Conservation (phyloP, 2,888 invertebrate species). For the Tupiocoris notatus region DNA sequence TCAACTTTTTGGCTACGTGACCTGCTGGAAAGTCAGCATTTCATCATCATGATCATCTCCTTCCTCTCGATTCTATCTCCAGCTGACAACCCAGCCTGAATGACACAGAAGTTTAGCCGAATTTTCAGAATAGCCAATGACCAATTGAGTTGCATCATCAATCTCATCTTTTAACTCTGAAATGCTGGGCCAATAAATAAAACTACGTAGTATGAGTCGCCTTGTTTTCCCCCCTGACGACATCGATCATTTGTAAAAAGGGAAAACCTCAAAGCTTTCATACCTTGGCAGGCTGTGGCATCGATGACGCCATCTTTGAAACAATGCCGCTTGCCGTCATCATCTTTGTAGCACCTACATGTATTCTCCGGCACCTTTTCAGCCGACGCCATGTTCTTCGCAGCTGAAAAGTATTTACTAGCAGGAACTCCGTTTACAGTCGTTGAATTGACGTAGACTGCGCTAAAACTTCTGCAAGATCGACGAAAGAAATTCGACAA, state of each 20-base stretch:
- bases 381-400: conserved; percentile 39
- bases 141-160: too few species aligned
- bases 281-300: conserved; percentile 45
- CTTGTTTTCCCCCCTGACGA: neutral
- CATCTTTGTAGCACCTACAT: conserved; percentile 41
- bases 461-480: conserved; percentile 15
- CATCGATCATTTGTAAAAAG: neutral
- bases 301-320: conserved; percentile 45
- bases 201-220: neutral
- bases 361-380: conserved; percentile 29
- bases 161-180: neutral
- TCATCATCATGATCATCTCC: too few species aligned
- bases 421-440: conserved; percentile 25
- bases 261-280: neutral
- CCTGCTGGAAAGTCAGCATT: too few species aligned
- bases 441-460: conserved; percentile 6
- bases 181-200: neutral
- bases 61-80: too few species aligned
- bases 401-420: conserved; percentile 19
- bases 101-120: too few species aligned
- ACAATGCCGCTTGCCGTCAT: conserved; percentile 37
- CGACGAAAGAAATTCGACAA: too few species aligned
- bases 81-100: too few species aligned
- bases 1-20: neutral
- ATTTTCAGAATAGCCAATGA: too few species aligned